A percentile compares a stretch with the other conserved stretches of the same genome.
These are phyloP conservation scores for Drosophila nr. perissopoda DNA, from an alignment of 2,888 invertebrate species.

Conservation along the genomic window DNA sequence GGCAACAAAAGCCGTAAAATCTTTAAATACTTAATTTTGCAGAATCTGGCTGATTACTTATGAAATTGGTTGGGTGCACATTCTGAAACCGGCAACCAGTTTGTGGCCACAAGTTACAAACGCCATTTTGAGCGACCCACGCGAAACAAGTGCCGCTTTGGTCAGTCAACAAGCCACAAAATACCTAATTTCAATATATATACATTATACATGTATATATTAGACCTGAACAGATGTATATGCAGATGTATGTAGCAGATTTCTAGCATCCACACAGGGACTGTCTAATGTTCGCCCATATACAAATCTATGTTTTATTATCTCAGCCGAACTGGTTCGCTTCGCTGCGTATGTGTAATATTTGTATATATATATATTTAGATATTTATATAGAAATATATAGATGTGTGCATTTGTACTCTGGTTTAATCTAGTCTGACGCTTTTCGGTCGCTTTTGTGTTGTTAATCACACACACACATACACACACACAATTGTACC, in stretches of 20 bases:
- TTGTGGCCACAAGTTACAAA: constrained; percentile 20
- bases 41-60: constrained; percentile 22
- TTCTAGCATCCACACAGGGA: constrained; percentile 27
- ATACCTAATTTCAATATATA: constrained; percentile 52
- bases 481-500: constrained; percentile 32
- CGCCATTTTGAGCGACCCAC: constrained; percentile 43
- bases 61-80: constrained; percentile 19
- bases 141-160: constrained; percentile 68
- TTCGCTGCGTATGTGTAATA: constrained; percentile 71
- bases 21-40: constrained; percentile 3
- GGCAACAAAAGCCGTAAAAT: constrained; percentile 3
- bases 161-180: constrained; percentile 51
- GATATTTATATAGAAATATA: neutral
- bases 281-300: constrained; percentile 18
- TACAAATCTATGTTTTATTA: constrained; percentile 51
- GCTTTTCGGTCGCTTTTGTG: constrained; percentile 33
- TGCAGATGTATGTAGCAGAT: constrained; percentile 3
- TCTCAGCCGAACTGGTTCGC: constrained; percentile 63
- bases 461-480: constrained; percentile 8
- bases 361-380: constrained; percentile 3
- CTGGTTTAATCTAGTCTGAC: constrained; percentile 41
- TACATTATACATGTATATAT: constrained; percentile 1
- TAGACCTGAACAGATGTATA: neutral
- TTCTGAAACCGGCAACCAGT: constrained; percentile 18
- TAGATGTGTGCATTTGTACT: constrained; percentile 23